Evolutionary conservation across 1,140 invertebrate species (phyloP).

Genomic region (Artemia franciscana): DNA sequence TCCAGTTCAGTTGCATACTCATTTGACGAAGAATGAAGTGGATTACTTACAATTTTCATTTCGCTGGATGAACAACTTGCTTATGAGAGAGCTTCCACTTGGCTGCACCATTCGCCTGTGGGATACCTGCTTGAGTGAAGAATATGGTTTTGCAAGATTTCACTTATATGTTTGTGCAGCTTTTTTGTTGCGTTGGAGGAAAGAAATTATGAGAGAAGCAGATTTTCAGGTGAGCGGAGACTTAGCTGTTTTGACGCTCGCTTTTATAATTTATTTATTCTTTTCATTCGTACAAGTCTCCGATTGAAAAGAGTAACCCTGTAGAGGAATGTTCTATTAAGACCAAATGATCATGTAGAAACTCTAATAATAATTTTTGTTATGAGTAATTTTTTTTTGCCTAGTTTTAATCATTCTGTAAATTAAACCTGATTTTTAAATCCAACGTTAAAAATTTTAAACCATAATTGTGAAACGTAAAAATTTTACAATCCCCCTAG

Average conservation of each 20-base stretch:
- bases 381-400: not conserved
- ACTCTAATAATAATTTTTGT: not conserved
- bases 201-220: conserved; percentile 60
- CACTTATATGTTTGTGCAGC: conserved; percentile 97
- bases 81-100: conserved; percentile 89
- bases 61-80: conserved; percentile 99
- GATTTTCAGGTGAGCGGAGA: conserved; percentile 69
- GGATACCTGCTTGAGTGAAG: conserved; percentile 97
- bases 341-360: not conserved
- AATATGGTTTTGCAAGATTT: conserved; percentile 85
- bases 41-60: conserved; percentile 99
- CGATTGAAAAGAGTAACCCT: conserved; percentile 1
- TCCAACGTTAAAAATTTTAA: no score
- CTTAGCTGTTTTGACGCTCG: no score
- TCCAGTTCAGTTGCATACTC: conserved; percentile 58
- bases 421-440: no score
- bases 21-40: conserved; percentile 75
- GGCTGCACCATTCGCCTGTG: conserved; percentile 92
- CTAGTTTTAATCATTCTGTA: no score
- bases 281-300: conserved; percentile 6
- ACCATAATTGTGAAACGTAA: no score
- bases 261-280: no score
- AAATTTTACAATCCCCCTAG: no score
- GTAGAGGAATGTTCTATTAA: not conserved
- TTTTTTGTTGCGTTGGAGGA: conserved; percentile 85